phyloP scores from a whole-genome alignment of 2,888 invertebrate species.

The Cheilosia variabilis region DNA sequence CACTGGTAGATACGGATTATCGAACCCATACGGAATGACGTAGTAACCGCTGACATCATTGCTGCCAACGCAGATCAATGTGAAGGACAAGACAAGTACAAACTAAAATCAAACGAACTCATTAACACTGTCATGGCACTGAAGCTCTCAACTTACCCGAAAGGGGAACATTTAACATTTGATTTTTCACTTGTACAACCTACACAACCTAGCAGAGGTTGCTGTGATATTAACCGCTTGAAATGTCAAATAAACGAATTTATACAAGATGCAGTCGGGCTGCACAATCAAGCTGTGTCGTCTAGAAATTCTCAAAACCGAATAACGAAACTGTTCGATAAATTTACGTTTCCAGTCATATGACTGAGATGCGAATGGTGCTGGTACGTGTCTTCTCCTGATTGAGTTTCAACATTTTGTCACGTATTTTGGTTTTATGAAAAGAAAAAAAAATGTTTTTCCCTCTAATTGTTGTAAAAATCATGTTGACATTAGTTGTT shows the following conservation, averaged over 20 bases:
- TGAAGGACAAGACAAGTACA: constrained; percentile 24
- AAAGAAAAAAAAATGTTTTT: not conserved
- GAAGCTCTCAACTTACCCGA: constrained; percentile 36
- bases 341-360: constrained; percentile 5
- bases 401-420: constrained; percentile 14
- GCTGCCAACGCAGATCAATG: not conserved
- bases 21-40: constrained; percentile 36
- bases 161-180: constrained; percentile 50
- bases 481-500: not conserved
- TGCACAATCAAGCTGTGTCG: not conserved
- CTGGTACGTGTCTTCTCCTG: constrained; percentile 26
- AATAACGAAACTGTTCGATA: constrained; percentile 17
- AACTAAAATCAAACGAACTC: constrained; percentile 32
- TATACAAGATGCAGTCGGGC: constrained; percentile 24
- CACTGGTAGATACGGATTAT: not conserved
- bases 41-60: constrained; percentile 18
- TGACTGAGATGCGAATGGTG: constrained; percentile 2
- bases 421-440: constrained; percentile 21
- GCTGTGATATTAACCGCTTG: constrained; percentile 34
- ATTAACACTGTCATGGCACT: not conserved
- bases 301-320: not conserved
- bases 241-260: constrained; percentile 36
- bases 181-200: constrained; percentile 12
- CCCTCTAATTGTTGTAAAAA: not conserved
- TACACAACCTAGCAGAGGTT: constrained; percentile 8